phyloP scores from a whole-genome alignment of 2,888 invertebrate genomes.

The Hirtodrosophila alboralis region DNA sequence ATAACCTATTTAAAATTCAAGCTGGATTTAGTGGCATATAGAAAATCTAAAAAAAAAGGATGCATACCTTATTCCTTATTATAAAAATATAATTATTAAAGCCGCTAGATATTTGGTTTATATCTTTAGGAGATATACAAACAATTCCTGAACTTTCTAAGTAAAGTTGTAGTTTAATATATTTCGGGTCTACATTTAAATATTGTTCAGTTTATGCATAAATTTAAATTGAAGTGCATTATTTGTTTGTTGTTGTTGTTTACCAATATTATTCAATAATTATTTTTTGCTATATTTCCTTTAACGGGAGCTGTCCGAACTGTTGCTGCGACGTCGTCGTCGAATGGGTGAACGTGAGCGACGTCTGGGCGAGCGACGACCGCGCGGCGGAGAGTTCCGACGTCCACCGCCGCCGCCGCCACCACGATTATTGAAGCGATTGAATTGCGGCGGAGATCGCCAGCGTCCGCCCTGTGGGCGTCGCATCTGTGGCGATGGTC shows the following conservation, averaged over 20 bases:
- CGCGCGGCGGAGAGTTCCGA: slow-evolving; percentile 78
- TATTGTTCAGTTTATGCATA: slow-evolving; percentile 28
- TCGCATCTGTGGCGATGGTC: slow-evolving; percentile 82
- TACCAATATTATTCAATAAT: slow-evolving; percentile 19
- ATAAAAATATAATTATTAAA: too few relatives aligned
- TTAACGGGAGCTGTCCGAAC: slow-evolving; percentile 83
- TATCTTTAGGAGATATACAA: too few relatives aligned
- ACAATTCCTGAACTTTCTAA: neutral
- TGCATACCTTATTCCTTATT: too few relatives aligned
- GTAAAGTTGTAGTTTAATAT: slow-evolving; percentile 31
- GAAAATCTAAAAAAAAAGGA: too few relatives aligned
- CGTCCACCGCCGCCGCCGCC: slow-evolving; percentile 76
- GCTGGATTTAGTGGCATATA: too few relatives aligned
- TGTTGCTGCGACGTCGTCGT: slow-evolving; percentile 83
- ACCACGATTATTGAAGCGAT: slow-evolving; percentile 81
- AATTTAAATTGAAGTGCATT: slow-evolving; percentile 43
- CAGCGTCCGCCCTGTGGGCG: slow-evolving; percentile 82
- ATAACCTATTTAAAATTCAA: too few relatives aligned
- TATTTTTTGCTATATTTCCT: slow-evolving; percentile 10
- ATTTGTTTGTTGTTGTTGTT: slow-evolving; percentile 2
- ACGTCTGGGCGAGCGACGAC: slow-evolving; percentile 81
- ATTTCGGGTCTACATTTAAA: slow-evolving; percentile 44
- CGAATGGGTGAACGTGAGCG: slow-evolving; percentile 84
- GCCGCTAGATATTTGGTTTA: too few relatives aligned
- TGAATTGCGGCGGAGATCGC: slow-evolving; percentile 83